A percentile compares a stretch with the other conserved stretches of the same genome.
Evolutionary conservation across 1,140 invertebrate species (phyloP).

Genomic region (Orius laevigatus): DNA sequence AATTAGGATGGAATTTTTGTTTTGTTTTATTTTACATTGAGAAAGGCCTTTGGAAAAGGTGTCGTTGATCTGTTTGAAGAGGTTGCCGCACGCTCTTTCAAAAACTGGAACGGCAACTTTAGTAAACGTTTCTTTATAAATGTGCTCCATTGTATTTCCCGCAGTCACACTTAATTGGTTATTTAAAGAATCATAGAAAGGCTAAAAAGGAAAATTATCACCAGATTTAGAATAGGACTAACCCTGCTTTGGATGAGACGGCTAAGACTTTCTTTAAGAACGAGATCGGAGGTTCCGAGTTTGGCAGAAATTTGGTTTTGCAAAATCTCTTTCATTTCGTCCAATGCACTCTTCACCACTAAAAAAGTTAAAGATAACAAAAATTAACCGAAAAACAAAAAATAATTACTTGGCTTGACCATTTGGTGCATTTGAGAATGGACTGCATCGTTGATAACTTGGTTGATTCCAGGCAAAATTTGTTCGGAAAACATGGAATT

Average conservation of each 20-base stretch:
- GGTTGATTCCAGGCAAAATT: too few relatives aligned
- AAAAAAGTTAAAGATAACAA: conserved; percentile 29
- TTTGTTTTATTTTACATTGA: conserved; percentile 57
- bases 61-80: conserved; percentile 77
- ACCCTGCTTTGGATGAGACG: conserved; percentile 61
- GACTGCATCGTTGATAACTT: too few relatives aligned
- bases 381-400: not conserved
- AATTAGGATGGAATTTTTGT: not conserved
- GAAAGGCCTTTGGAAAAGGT: conserved; percentile 68
- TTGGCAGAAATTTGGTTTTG: conserved; percentile 53
- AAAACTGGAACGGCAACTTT: conserved; percentile 61
- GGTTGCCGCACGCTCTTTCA: conserved; percentile 65
- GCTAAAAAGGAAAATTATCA: conserved; percentile 10
- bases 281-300: conserved; percentile 46
- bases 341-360: conserved; percentile 37
- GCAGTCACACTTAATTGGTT: conserved; percentile 45
- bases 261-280: conserved; percentile 59
- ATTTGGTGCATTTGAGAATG: too few relatives aligned
- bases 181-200: conserved; percentile 50
- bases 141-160: conserved; percentile 44
- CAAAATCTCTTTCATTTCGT: conserved; percentile 47
- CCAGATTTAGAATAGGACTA: conserved; percentile 9
- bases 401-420: too few relatives aligned
- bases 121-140: conserved; percentile 57
- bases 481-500: too few relatives aligned